Conservation (phyloP, 2,113 vertebrate genomes). For the Chloebia gouldiae region DNA sequence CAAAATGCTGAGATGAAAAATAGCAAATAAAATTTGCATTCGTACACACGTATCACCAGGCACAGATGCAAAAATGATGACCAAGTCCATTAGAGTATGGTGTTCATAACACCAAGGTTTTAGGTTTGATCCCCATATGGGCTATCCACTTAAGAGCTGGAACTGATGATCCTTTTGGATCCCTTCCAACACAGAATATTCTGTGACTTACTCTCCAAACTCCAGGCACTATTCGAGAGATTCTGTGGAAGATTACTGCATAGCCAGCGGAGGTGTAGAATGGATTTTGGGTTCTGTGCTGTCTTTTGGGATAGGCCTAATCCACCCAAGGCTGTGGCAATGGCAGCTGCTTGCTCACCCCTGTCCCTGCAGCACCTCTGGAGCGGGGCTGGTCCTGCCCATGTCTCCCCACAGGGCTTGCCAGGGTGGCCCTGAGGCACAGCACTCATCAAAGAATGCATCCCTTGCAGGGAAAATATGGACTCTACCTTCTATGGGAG, state of each 20-base stretch:
- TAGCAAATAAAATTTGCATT: not conserved
- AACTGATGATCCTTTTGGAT: not conserved
- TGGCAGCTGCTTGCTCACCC: fast-evolving
- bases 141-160: no score
- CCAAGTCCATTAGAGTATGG: fast-evolving
- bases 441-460: not conserved
- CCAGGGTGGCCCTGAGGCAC: not conserved
- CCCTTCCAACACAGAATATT: no score
- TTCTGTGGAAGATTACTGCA: not conserved
- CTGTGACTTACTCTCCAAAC: not conserved
- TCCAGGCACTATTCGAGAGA: no score
- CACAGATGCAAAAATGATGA: not conserved
- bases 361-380: fast-evolving
- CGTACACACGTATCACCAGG: not conserved
- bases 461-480: not conserved
- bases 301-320: fast-evolving
- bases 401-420: fast-evolving
- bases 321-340: fast-evolving
- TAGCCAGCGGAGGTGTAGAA: fast-evolving
- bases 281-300: fast-evolving
- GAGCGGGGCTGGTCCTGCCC: fast-evolving
- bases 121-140: not conserved
- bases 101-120: no score
- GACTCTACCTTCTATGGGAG: not conserved
- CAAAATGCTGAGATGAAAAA: not conserved